Base-by-base conservation (phyloP, 2,113 vertebrate genomes). In the Saguinus midas region DNA sequence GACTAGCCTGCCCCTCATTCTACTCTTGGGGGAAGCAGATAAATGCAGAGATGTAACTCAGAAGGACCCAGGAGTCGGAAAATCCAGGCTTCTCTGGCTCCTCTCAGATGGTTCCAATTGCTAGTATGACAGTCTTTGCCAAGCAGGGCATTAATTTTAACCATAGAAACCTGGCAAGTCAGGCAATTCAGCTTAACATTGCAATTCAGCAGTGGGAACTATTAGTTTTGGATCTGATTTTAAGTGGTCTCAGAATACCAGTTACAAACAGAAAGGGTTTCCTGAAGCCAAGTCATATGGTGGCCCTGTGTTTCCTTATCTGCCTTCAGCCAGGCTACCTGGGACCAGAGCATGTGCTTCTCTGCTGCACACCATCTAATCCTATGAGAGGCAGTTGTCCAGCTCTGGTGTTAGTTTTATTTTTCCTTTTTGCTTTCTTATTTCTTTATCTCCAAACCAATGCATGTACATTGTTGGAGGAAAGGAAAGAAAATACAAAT, bases 141-240 rank as follows among this genome's bases (percentile, higher is more conserved):
- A 98, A 97, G 72, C 66, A 94, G 66, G 91, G 97, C 97, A 97
- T 97, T 98, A 97, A 98, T 97, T 98, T 98, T 97, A 98, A 97
- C 97, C 90, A 95, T 96, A 98, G 95, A 97, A 97, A 97, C 96
- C 93, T 97, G 97, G 97, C 97, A 98, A 96, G 92, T 88, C 70
- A 52, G 90, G 88, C 92, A 90, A 79, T 98, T 97, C 96, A 78
- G 97, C 94, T 97, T 97, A 96, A 96, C 66, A 55, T 73, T 96
- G 96, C 97, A 96, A 96, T 97, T 97, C 97, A 97, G 95, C 96
- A 94, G 94, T 97, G 97, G 96, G 96, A 96, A 97, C 96, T 97
- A 96, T 97, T 97, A 97, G 97, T 96, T 97, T 97, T 98, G 97
- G 97, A 98, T 97, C 96, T 97, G 96, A 97, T 98, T 98, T 97